phyloP scores from a whole-genome alignment of 2,888 invertebrate species.

The Resseliella maxima region DNA sequence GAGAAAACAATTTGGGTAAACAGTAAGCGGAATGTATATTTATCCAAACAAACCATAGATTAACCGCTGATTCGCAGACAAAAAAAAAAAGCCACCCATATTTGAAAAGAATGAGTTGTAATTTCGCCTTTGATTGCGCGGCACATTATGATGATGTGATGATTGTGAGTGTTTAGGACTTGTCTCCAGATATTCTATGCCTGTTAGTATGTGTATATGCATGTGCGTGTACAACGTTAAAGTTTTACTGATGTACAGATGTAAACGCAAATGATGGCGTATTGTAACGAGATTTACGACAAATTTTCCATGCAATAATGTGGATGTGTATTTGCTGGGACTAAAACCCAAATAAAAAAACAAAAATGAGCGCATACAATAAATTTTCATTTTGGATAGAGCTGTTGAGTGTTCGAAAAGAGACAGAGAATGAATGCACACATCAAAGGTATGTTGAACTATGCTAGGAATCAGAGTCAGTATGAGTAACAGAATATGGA shows the following conservation, averaged over 20 bases:
- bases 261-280: neutral
- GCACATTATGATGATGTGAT: neutral
- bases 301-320: constrained; percentile 24
- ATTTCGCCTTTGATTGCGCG: neutral
- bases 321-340: neutral
- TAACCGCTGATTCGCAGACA: constrained; percentile 31
- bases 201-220: neutral
- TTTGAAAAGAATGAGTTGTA: constrained; percentile 38
- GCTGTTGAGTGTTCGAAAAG: neutral
- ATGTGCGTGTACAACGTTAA: neutral
- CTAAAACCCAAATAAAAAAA: neutral
- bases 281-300: constrained; percentile 19
- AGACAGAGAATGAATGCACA: constrained; percentile 7
- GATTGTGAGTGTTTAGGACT: neutral
- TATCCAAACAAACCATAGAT: constrained; percentile 38
- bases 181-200: neutral
- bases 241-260: no score
- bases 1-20: neutral
- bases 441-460: constrained; percentile 46
- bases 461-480: neutral
- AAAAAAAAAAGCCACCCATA: constrained; percentile 18
- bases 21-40: neutral
- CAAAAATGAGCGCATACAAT: no score
- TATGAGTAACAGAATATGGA: neutral
- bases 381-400: constrained; percentile 16